phyloP scores from a whole-genome alignment of 2,113 vertebrate species.

The Sinocyclocheilus grahami region DNA sequence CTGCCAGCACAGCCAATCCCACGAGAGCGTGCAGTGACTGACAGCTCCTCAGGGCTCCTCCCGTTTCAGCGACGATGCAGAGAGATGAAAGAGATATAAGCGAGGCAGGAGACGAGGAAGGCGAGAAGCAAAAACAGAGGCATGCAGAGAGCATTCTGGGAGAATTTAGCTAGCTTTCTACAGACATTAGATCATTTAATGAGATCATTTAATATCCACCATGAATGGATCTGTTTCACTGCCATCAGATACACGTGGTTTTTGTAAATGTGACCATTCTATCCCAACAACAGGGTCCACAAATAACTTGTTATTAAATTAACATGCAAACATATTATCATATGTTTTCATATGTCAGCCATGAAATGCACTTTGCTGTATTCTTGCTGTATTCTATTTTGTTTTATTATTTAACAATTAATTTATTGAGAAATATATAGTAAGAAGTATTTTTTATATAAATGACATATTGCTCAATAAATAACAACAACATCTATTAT shows the following conservation, averaged over 20 bases:
- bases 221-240: constrained; percentile 10
- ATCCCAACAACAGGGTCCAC: background rate
- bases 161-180: background rate
- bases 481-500: background rate
- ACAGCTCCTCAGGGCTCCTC: constrained; percentile 67
- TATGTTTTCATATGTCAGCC: too few species aligned
- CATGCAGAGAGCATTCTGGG: background rate
- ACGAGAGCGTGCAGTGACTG: constrained; percentile 70
- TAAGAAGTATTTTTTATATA: too few species aligned
- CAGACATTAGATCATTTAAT: too few species aligned
- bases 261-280: background rate
- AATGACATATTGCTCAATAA: background rate
- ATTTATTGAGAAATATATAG: too few species aligned
- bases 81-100: too few species aligned
- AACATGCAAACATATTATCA: too few species aligned
- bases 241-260: background rate
- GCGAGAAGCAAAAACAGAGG: background rate
- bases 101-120: constrained; percentile 4
- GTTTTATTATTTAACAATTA: too few species aligned
- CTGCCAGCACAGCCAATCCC: constrained; percentile 74
- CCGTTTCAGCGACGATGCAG: too few species aligned
- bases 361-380: too few species aligned
- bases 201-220: background rate
- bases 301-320: background rate
- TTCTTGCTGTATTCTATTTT: too few species aligned